Evolutionary conservation across 1,140 invertebrate species (phyloP), one percentile per base, ranked within the genome.

Genomic region (Microplitis mediator): DNA sequence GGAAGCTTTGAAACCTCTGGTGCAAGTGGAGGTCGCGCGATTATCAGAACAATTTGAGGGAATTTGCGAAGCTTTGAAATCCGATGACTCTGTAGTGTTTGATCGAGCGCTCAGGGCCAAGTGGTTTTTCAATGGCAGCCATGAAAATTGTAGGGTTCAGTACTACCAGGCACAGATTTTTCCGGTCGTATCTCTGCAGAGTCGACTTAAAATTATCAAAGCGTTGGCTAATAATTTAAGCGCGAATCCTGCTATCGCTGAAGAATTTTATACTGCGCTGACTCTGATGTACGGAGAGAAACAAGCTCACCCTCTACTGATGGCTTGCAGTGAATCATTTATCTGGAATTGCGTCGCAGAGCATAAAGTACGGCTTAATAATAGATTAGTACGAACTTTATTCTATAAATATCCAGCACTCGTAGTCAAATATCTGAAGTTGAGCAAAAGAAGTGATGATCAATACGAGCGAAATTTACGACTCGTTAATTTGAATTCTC

Each of bases 161-260:
- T 79, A 81, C 54, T 84, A 84, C n/a, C 5, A 73, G 2, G 5
- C 74, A 0, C n/a, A 79, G 4, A 16, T 86, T 0, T 70, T 86
- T 0, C 77, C 79, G 0, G 58, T 73, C 2, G 69, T 84, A 1
- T 82, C 80, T 0, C 0, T 83, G 0, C 77, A 70, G 0, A 80
- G 78, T 0, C 77, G 82, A 4, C 31, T 2, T 0, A 79, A 77
- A 51, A 68, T 85, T 0, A 68, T 85, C 0, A 80, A 78, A 35
- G 72, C 32, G 0, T 14, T 85, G 0, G 63, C 79, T 0, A 36
- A 36, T 3, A 39, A 54, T 34, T 61, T 84, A 4, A 16, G 31
- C 52, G 9, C 1, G 3, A 74, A 54, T 9, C 36, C 77, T 5
- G 14, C 65, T 0, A 52, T 78, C 5, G 81, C 81, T 0, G 71